Conservation (phyloP, 2,113 vertebrate genomes). For the Ictidomys tridecemlineatus region DNA sequence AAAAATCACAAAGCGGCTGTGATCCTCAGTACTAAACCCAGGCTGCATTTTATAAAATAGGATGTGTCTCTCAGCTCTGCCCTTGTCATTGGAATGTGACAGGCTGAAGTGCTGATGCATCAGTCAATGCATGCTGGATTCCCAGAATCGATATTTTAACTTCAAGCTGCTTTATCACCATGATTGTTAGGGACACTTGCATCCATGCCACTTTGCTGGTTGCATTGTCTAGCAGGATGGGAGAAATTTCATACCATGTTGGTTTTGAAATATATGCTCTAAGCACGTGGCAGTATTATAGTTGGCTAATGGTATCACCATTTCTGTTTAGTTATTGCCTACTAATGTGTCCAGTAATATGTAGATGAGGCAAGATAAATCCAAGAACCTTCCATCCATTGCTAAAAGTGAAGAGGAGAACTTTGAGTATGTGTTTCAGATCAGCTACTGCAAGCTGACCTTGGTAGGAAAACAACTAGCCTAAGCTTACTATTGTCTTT, state of each 20-base stretch:
- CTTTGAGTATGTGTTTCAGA: neutral
- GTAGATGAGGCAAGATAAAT: neutral
- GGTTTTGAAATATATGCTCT: neutral
- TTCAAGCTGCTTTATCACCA: neutral
- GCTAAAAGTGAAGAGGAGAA: neutral
- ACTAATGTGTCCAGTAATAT: neutral
- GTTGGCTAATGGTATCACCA: rapidly evolving
- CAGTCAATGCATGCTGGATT: neutral
- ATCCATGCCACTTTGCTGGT: neutral
- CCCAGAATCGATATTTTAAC: neutral
- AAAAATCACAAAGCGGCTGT: neutral
- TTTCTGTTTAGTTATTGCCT: neutral
- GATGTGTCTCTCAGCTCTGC: neutral
- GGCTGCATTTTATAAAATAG: neutral
- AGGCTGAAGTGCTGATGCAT: neutral
- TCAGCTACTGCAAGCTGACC: neutral
- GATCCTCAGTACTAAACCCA: neutral
- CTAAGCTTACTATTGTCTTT: no score
- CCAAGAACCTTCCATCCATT: neutral
- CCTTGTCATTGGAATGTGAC: neutral
- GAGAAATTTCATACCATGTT: neutral
- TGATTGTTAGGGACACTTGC: neutral
- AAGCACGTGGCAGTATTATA: neutral
- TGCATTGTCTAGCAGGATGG: neutral
- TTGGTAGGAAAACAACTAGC: neutral